Evolutionary conservation across 2,888 invertebrate genomes (phyloP).

Genomic region (Myopa tessellatipennis): DNA sequence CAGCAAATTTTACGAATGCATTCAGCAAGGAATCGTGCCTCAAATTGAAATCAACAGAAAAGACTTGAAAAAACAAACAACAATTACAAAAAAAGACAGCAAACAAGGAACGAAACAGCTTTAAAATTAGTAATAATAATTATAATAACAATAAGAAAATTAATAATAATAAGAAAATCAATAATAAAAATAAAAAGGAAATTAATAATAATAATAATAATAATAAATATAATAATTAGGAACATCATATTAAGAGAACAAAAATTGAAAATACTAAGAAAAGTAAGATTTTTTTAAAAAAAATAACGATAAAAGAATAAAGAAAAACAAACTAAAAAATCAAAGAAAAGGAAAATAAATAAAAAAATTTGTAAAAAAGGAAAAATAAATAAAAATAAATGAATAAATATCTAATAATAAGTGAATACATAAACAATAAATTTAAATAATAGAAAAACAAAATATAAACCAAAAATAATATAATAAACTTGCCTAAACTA

Average conservation of each 20-base stretch:
- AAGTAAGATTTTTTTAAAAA: neutral
- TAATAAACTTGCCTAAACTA: no score
- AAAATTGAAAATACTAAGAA: neutral
- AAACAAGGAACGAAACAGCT: slow-evolving; percentile 8
- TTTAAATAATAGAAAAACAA: neutral
- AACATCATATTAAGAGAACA: neutral
- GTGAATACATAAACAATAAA: neutral
- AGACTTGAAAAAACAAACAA: slow-evolving; percentile 12
- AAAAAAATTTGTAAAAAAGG: no score
- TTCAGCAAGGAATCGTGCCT: slow-evolving; percentile 34
- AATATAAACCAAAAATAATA: slow-evolving; percentile 1
- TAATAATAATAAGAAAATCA: neutral
- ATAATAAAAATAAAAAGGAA: neutral
- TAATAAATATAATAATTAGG: neutral
- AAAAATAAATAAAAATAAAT: neutral
- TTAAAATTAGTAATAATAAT: slow-evolving; percentile 1
- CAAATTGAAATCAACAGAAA: slow-evolving; percentile 26
- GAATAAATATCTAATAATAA: neutral
- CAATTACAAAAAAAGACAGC: neutral
- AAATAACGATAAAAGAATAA: neutral
- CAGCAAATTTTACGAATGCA: slow-evolving; percentile 12
- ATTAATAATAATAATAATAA: neutral
- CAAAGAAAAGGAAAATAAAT: neutral
- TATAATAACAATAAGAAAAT: neutral
- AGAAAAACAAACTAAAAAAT: neutral